Evolutionary conservation across 2,888 invertebrate species (phyloP).

Genomic region (Microctonus hyperodae): DNA sequence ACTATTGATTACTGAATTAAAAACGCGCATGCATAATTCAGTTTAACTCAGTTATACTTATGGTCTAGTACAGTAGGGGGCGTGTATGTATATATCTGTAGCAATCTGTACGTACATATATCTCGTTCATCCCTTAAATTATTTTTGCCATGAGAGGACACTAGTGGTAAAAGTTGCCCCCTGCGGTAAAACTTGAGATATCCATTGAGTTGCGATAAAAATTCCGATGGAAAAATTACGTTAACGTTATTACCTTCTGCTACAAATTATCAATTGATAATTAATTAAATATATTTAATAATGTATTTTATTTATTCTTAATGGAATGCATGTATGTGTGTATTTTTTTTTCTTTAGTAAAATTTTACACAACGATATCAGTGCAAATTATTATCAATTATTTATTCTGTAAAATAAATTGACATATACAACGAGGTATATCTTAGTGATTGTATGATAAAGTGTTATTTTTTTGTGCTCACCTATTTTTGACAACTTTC

Average conservation of each 20-base stretch:
- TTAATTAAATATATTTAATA: too few species aligned
- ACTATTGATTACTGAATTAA: slow-evolving; percentile 62
- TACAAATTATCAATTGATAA: slow-evolving; percentile 4
- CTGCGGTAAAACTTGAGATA: neutral
- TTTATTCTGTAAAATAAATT: too few species aligned
- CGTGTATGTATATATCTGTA: slow-evolving; percentile 31
- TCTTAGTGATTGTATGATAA: too few species aligned
- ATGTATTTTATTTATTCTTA: too few species aligned
- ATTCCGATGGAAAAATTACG: too few species aligned
- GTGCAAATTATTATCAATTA: too few species aligned
- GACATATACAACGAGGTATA: too few species aligned
- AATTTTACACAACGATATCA: too few species aligned
- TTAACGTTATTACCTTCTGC: neutral
- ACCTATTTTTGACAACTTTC: too few species aligned
- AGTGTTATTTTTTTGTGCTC: too few species aligned
- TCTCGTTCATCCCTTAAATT: neutral
- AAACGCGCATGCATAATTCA: slow-evolving; percentile 61
- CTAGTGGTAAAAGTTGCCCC: slow-evolving; percentile 16
- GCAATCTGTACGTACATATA: slow-evolving; percentile 5
- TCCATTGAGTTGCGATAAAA: neutral
- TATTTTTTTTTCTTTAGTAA: too few species aligned
- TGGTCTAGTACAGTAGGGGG: slow-evolving; percentile 34
- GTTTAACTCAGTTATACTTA: slow-evolving; percentile 39
- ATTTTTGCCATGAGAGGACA: slow-evolving; percentile 6
- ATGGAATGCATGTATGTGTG: too few species aligned